Percentiles rank a stretch among this genome's conserved stretches.
phyloP scores from a whole-genome alignment of 1,140 invertebrate genomes.

The Lepidostoma basale region DNA sequence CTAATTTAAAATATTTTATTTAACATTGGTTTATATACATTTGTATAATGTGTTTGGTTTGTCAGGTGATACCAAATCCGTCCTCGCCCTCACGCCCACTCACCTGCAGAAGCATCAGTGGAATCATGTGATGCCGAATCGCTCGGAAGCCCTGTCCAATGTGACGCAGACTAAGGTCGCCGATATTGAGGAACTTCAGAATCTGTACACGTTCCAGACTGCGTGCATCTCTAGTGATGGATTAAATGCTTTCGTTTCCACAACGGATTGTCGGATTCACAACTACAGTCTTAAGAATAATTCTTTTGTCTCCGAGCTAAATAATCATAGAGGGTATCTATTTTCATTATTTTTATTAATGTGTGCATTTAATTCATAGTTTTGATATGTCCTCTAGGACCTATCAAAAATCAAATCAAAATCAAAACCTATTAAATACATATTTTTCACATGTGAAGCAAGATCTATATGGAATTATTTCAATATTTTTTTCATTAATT shows the following conservation, averaged over 20 bases:
- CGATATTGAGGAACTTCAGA: conserved; percentile 14
- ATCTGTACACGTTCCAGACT: conserved; percentile 26
- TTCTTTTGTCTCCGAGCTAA: conserved; percentile 22
- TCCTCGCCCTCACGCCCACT: conserved; percentile 27
- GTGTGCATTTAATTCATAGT: too few species aligned
- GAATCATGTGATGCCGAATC: conserved; percentile 8
- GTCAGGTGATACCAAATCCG: conserved; percentile 25
- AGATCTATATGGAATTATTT: too few species aligned
- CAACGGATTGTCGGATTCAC: conserved; percentile 31
- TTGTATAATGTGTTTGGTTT: background rate
- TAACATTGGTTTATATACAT: conserved; percentile 1
- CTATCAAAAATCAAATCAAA: too few species aligned
- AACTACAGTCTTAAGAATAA: conserved; percentile 31
- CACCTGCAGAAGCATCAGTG: conserved; percentile 34
- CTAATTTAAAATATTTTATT: background rate
- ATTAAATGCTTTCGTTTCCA: conserved; percentile 30
- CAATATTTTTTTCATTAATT: too few species aligned
- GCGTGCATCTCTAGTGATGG: conserved; percentile 7
- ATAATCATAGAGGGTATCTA: conserved; percentile 40
- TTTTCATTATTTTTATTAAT: too few species aligned
- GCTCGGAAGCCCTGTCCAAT: background rate
- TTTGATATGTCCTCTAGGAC: too few species aligned
- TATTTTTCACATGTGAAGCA: too few species aligned
- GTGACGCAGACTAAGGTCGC: conserved; percentile 25
- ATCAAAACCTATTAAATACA: too few species aligned